phyloP scores from a whole-genome alignment of 2,113 vertebrate species.

The Leptobrachium leishanense region DNA sequence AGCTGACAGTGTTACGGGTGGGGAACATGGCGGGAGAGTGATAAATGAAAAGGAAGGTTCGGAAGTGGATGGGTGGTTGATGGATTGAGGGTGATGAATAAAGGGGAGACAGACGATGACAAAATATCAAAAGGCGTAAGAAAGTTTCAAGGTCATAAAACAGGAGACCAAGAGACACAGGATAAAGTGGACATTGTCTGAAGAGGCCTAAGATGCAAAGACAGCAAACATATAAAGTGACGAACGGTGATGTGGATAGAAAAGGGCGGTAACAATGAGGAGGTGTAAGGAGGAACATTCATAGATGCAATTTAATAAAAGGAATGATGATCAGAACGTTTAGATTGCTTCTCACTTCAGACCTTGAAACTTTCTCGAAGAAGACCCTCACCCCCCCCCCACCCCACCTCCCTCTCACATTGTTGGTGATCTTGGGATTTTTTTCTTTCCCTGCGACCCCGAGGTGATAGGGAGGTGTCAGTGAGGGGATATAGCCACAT shows the following conservation, averaged over 20 bases:
- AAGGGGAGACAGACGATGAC: background rate
- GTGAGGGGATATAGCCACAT: slow-evolving; percentile 27
- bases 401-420: background rate
- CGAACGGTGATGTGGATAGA: too few species aligned
- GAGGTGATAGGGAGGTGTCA: slow-evolving; percentile 29
- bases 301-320: too few species aligned
- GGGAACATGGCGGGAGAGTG: background rate
- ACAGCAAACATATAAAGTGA: too few species aligned
- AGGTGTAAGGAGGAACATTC: too few species aligned
- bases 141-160: background rate
- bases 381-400: background rate
- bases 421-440: slow-evolving; percentile 1
- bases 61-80: background rate
- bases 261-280: too few species aligned
- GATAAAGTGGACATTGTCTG: background rate
- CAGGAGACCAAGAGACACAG: background rate
- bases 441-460: slow-evolving; percentile 14
- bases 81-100: background rate
- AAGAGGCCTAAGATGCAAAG: background rate
- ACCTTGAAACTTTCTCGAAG: background rate
- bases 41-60: background rate
- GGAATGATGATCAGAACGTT: background rate
- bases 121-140: too few species aligned
- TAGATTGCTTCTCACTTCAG: background rate
- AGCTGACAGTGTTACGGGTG: too few species aligned